phyloP scores from a whole-genome alignment of 1,140 invertebrate genomes.

The Cryptotermes secundus region DNA sequence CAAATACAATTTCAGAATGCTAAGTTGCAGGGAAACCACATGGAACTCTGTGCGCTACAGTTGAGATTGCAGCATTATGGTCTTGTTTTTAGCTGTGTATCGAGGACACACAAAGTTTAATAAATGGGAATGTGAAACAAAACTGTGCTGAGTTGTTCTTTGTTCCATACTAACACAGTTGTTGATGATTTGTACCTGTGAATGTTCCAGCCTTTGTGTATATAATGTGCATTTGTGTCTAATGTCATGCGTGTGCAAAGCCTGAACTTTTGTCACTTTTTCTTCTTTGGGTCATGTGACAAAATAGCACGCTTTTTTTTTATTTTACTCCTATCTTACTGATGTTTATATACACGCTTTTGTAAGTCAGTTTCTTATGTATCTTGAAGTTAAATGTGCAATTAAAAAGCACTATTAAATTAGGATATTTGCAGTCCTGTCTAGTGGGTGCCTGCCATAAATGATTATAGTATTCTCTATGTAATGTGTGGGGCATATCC shows the following conservation, averaged over 20 bases:
- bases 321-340: background rate
- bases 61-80: too few species aligned
- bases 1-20: too few species aligned
- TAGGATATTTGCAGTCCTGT: background rate
- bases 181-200: background rate
- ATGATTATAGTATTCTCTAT: too few species aligned
- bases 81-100: too few species aligned
- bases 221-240: background rate
- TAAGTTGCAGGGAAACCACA: too few species aligned
- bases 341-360: background rate
- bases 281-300: background rate
- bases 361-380: background rate
- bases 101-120: too few species aligned
- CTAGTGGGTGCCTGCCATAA: too few species aligned
- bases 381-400: background rate
- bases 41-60: too few species aligned
- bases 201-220: background rate
- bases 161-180: background rate
- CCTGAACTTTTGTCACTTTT: too few species aligned
- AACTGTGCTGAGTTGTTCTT: background rate
- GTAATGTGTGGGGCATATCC: too few species aligned
- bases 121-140: too few species aligned
- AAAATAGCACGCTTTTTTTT: background rate
- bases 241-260: background rate
- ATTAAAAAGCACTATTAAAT: background rate